Conservation (phyloP, 1,140 invertebrate genomes). For the Archivesica marissinica region DNA sequence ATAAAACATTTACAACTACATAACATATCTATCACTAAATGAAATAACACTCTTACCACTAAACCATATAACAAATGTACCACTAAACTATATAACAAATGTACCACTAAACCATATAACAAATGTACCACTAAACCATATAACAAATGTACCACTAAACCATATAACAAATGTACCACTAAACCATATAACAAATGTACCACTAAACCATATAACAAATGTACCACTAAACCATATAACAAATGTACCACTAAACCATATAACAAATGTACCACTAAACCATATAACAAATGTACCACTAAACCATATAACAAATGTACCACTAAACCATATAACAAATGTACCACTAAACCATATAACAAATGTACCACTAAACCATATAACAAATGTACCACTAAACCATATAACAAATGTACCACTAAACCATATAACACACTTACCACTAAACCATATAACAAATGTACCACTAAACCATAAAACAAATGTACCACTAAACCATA, state of each 20-base stretch:
- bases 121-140: constrained; percentile 99
- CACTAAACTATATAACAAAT: too few species aligned
- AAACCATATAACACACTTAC: constrained; percentile 99
- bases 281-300: constrained; percentile 99
- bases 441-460: constrained; percentile 99
- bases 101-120: constrained; percentile 99
- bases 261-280: constrained; percentile 98
- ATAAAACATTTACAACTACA: neutral
- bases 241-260: constrained; percentile 99
- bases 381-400: constrained; percentile 98
- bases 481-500: constrained; percentile 99
- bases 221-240: constrained; percentile 99
- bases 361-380: constrained; percentile 99
- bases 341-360: constrained; percentile 99
- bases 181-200: constrained; percentile 99
- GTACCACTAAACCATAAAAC: too few species aligned
- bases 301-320: constrained; percentile 99
- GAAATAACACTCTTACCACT: constrained; percentile 89
- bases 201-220: constrained; percentile 99
- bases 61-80: constrained; percentile 99
- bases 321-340: constrained; percentile 99
- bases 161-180: constrained; percentile 99
- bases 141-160: constrained; percentile 98
- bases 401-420: constrained; percentile 99
- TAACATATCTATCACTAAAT: neutral